Base-by-base conservation (phyloP, 2,888 invertebrate genomes). In the Copidosoma aretas region DNA sequence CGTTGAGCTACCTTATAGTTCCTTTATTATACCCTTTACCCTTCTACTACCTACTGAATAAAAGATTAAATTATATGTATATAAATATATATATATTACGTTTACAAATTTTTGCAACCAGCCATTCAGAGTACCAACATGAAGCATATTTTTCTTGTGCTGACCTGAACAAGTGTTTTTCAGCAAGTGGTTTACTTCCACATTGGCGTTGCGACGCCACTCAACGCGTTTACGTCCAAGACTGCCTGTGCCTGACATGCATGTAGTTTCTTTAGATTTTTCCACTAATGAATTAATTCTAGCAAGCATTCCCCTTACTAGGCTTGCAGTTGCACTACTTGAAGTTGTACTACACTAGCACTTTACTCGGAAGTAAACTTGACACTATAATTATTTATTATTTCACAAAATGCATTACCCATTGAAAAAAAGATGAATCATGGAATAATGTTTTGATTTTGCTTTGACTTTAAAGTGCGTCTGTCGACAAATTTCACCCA, bases 221-320 rank as follows among this genome's bases (percentile, higher is more conserved):
- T 84, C 83, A 79, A 84, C 83, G 80, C 82, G 82, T 82, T 83
- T 83, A 77, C 83, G 84, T 78, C 84, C 83, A 75, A 83, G 77
- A 80, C 81, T 81, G 79, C 84, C 82, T 77, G 79, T 76, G 78
- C 83, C 84, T 82, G 84, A 82, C 84, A 84, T 84, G 81, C 84
- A 84, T 84, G 80, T 81, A 82, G 76, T 76, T 82, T 83, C 77
- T 77, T 74, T 73, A 64, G 61, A 64, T 63, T 53, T 52, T 65
- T 22, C 52, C 49, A 58, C 41, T 60, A 59, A 25, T 43, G 60
- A 70, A 59, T 70, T 60, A 54, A 71, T 60, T 67, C 39, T 69
- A 51, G 54, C 62, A 60, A 69, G 71, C 69, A 69, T 69, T 69
- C 68, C 69, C 71, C 60, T 52, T 1, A n/a, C 5, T 60, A 57